A percentile compares a stretch with the other conserved stretches of the same genome.
These are phyloP conservation scores for Notodonta dromedarius DNA, from an alignment of 2,888 invertebrate species.

Conservation along the genomic window DNA sequence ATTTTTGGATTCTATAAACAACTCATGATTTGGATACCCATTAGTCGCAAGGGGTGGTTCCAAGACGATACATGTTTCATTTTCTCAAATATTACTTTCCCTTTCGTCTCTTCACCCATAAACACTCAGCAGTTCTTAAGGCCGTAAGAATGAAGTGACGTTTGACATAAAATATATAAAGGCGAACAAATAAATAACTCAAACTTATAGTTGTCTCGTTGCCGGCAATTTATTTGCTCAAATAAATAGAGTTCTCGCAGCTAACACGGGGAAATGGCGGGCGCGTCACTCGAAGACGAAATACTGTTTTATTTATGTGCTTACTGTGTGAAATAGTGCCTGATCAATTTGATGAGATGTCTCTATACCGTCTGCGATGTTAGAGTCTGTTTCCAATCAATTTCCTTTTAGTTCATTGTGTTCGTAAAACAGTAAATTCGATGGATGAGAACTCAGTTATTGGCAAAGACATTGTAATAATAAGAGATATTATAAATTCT, in stretches of 20 bases:
- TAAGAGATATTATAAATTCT: too few relatives aligned
- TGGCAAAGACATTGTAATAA: too few relatives aligned
- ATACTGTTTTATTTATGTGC: not conserved
- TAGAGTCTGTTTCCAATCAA: not conserved
- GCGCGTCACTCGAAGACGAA: not conserved
- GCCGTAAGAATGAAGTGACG: not conserved
- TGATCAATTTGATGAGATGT: not conserved
- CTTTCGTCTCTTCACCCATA: not conserved
- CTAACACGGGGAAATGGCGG: not conserved
- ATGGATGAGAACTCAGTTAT: too few relatives aligned
- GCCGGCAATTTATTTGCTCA: slow-evolving; percentile 4
- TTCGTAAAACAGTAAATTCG: not conserved
- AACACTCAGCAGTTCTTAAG: not conserved
- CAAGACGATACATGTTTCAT: not conserved
- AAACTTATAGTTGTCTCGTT: slow-evolving; percentile 6
- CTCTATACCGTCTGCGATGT: not conserved
- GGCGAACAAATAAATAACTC: slow-evolving; percentile 5
- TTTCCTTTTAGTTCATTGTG: not conserved
- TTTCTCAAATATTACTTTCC: not conserved
- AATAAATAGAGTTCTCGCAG: slow-evolving; percentile 6
- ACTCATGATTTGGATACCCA: too few relatives aligned
- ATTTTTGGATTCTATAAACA: too few relatives aligned
- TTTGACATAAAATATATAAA: slow-evolving; percentile 5
- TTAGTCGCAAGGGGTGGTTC: not conserved
- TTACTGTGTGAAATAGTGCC: not conserved